phyloP scores from a whole-genome alignment of 2,888 invertebrate species.

The Bembecia ichneumoniformis region DNA sequence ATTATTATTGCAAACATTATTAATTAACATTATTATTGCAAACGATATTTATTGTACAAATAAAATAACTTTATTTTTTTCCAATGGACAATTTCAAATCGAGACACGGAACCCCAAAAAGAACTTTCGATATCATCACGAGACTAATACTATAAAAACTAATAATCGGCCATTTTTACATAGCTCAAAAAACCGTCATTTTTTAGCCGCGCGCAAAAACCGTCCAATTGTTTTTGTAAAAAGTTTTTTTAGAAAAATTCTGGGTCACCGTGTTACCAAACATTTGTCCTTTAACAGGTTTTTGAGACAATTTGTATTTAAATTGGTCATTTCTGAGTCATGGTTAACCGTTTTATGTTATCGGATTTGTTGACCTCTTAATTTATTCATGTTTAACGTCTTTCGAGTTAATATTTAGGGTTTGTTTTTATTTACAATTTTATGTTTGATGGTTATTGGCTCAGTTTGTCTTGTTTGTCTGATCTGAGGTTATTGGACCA shows the following conservation, averaged over 20 bases:
- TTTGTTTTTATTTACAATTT: constrained; percentile 24
- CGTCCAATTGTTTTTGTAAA: constrained; percentile 20
- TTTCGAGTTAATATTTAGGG: constrained; percentile 23
- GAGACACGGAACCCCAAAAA: constrained; percentile 10
- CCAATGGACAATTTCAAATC: no score
- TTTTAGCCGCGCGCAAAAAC: constrained; percentile 5
- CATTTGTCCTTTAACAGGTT: constrained; percentile 42
- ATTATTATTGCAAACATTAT: no score
- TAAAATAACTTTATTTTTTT: no score
- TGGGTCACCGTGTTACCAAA: constrained; percentile 47
- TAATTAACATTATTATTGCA: no score
- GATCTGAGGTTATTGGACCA: neutral
- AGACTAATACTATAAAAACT: constrained; percentile 23
- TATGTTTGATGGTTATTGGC: constrained; percentile 1
- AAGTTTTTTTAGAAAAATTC: constrained; percentile 31
- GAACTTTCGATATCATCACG: constrained; percentile 33
- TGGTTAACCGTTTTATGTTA: constrained; percentile 12
- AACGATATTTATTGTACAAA: no score
- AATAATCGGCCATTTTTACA: constrained; percentile 41
- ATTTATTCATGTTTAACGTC: constrained; percentile 24
- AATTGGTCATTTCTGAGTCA: constrained; percentile 25
- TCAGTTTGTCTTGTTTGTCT: neutral
- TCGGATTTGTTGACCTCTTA: constrained; percentile 17
- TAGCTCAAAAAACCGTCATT: constrained; percentile 7
- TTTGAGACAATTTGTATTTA: constrained; percentile 30